These are phyloP conservation scores for Mesoclemmys tuberculata DNA, from an alignment of 2,113 vertebrate genomes.

Conservation along the genomic window DNA sequence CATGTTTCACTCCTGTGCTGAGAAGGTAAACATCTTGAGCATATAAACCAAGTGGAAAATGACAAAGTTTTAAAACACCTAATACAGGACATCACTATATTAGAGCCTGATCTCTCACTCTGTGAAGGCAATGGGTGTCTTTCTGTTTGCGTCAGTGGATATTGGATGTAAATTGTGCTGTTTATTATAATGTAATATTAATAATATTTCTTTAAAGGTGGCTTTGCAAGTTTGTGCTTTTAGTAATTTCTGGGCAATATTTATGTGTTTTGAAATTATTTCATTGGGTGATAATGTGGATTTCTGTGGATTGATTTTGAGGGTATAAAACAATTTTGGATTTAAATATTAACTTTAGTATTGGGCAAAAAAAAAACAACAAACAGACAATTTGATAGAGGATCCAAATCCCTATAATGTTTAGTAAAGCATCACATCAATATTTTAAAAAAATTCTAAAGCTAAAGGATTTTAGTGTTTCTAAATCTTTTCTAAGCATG, in stretches of 20 bases:
- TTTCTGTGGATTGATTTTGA: background rate
- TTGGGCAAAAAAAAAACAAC: background rate
- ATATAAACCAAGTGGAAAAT: background rate
- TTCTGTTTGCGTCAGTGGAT: background rate
- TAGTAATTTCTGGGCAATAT: background rate
- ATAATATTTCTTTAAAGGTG: background rate
- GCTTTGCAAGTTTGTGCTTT: background rate
- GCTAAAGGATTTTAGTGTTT: background rate
- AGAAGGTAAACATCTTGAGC: constrained; percentile 77
- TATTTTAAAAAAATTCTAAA: background rate
- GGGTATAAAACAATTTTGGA: background rate
- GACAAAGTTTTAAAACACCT: background rate
- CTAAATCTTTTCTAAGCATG: background rate
- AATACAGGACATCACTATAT: background rate
- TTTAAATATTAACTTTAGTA: background rate
- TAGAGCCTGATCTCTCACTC: fast-evolving
- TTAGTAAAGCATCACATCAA: background rate
- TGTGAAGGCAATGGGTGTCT: background rate
- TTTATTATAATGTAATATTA: background rate
- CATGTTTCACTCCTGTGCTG: constrained; percentile 94
- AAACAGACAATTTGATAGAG: background rate
- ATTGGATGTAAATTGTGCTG: background rate
- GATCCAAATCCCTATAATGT: background rate
- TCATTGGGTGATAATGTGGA: background rate
- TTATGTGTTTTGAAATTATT: background rate